Base-by-base conservation (phyloP, 2,797 vertebrate genomes). In the Ptychobarbus kaznakovi region DNA sequence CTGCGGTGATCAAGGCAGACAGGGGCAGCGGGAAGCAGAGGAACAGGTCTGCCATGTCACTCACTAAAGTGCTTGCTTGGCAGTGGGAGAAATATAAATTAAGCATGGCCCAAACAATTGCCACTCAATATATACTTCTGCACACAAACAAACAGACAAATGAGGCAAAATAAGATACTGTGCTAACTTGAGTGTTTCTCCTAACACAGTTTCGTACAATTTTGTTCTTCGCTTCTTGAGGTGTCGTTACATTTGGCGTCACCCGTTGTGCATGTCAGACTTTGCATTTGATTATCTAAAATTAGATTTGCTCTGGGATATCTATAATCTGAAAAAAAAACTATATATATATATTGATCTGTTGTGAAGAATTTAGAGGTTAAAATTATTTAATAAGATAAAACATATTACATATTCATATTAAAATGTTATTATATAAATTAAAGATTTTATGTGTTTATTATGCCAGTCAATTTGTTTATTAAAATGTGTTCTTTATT, bases 1-100 rank as follows among this genome's bases (percentile, higher is more conserved):
- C 83, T 86, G 83, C 16, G 20, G 76, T 85, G 88, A 86, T 85
- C 51, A 66, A 79, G 58, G 61, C 86, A 80, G 83, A 89, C 86
- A 81, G 69, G 88, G 86, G 73, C 88, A 85, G 70, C 56, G 16
- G 84, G 83, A 82, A 72, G 49, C 53, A 1, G 69, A 81, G 53
- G 77, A 82, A 49, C 69, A 73, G 69, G 68, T 63, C 69, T 65
- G 75, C n/a, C 70, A 40, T 86, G 85, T 87, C 86, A 89, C 51
- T 35, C 51, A 72, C 65, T 58, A 78, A 78, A 85, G 51, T 79
- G 83, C 75, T 81, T 76, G 25, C 46, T 66, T 80, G 72, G 82
- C 73, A 70, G 56, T 72, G 68, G 46, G 78, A 66, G 87, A 86
- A 81, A 81, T 73, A 84, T 83, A 56, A 78, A 69, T 77, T 13